phyloP scores from a whole-genome alignment of 2,888 invertebrate genomes.

The Callosobruchus maculatus region DNA sequence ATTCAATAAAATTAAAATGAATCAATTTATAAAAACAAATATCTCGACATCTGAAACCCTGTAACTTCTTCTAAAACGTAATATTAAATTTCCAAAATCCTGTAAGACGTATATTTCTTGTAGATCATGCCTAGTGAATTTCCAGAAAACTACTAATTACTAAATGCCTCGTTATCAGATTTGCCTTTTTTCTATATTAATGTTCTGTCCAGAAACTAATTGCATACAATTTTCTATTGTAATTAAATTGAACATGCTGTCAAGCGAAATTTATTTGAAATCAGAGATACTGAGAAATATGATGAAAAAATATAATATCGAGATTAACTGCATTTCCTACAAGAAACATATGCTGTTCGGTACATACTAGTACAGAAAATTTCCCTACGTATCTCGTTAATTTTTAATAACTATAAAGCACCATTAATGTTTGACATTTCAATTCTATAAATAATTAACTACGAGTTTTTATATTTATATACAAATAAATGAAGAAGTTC shows the following conservation, averaged over 20 bases:
- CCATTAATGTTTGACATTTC: slow-evolving; percentile 46
- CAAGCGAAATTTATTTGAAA: too few species aligned
- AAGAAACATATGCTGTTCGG: not conserved
- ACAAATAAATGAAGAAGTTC: slow-evolving; percentile 23
- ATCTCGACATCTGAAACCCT: not conserved
- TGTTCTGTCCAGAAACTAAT: too few species aligned
- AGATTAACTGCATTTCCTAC: not conserved
- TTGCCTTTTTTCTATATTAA: too few species aligned
- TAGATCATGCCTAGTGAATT: not conserved
- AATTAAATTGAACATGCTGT: too few species aligned
- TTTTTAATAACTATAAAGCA: slow-evolving; percentile 38
- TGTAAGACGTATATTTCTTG: not conserved
- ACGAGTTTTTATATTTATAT: slow-evolving; percentile 22
- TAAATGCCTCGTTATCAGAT: too few species aligned
- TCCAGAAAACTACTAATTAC: too few species aligned
- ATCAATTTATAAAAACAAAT: not conserved
- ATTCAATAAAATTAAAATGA: not conserved
- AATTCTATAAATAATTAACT: slow-evolving; percentile 27
- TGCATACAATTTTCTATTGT: too few species aligned
- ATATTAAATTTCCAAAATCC: not conserved
- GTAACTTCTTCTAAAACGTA: not conserved
- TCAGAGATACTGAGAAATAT: too few species aligned
- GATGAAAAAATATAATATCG: not conserved
- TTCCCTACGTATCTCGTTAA: slow-evolving; percentile 30
- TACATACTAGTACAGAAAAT: slow-evolving; percentile 18